Conservation (phyloP, 2,797 vertebrate species). For the Spheniscus humboldti region DNA sequence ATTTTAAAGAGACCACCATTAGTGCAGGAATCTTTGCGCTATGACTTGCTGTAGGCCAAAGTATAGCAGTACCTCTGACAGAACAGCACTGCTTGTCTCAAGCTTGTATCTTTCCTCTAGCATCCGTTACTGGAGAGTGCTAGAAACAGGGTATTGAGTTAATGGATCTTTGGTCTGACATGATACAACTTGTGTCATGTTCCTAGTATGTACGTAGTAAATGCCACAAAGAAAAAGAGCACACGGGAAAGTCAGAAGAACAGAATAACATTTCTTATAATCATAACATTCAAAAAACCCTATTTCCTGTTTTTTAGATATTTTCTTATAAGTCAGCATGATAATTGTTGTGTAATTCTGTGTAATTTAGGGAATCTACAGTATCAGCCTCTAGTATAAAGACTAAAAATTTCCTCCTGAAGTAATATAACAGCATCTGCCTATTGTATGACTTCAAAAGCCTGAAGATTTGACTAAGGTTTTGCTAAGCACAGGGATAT, state of each 20-base stretch:
- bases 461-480: neutral
- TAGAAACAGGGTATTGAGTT: neutral
- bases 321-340: neutral
- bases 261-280: neutral
- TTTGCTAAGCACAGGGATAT: neutral
- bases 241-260: neutral
- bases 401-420: neutral
- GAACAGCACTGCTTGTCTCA: neutral
- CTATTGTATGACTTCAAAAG: neutral
- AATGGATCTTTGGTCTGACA: neutral
- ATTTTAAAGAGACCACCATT: neutral
- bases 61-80: neutral
- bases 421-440: neutral
- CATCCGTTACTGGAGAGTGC: neutral
- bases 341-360: neutral
- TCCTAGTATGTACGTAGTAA: neutral
- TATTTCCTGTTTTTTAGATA: neutral
- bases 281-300: neutral
- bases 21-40: neutral
- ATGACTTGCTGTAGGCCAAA: neutral
- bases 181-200: accelerated
- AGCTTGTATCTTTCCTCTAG: neutral
- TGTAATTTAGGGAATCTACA: neutral
- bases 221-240: neutral
- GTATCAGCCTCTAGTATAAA: neutral